These are phyloP conservation scores for Trachymyrmex cornetzi DNA, from an alignment of 1,140 invertebrate species.

Conservation along the genomic window DNA sequence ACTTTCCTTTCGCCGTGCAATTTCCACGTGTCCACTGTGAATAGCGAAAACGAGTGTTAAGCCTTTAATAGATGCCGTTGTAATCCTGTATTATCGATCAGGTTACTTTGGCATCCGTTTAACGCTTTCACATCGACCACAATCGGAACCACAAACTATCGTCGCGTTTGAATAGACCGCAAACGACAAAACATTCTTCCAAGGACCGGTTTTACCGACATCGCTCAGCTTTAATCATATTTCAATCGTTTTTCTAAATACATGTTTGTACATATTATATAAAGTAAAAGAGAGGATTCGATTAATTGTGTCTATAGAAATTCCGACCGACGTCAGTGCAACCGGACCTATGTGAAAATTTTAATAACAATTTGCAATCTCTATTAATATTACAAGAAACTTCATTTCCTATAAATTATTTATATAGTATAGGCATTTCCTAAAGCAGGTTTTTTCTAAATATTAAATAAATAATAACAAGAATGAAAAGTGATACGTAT, in stretches of 20 bases:
- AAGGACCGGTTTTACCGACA: constrained; percentile 27
- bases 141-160: constrained; percentile 46
- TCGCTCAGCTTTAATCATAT: constrained; percentile 33
- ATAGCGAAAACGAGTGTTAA: constrained; percentile 42
- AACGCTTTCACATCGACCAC: constrained; percentile 52
- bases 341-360: neutral
- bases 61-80: neutral
- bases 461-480: neutral
- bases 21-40: constrained; percentile 71
- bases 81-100: no score
- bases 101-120: neutral
- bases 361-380: neutral
- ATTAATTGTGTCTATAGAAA: neutral
- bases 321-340: neutral
- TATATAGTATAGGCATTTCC: neutral
- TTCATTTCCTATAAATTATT: neutral
- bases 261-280: neutral
- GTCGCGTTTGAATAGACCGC: constrained; percentile 25
- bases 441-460: neutral
- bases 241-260: constrained; percentile 2
- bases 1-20: constrained; percentile 63
- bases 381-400: neutral
- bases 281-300: neutral
- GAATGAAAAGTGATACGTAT: neutral
- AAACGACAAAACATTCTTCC: constrained; percentile 45